Base-by-base conservation (phyloP, 1,140 invertebrate species). In the Polypedilum pembai region DNA sequence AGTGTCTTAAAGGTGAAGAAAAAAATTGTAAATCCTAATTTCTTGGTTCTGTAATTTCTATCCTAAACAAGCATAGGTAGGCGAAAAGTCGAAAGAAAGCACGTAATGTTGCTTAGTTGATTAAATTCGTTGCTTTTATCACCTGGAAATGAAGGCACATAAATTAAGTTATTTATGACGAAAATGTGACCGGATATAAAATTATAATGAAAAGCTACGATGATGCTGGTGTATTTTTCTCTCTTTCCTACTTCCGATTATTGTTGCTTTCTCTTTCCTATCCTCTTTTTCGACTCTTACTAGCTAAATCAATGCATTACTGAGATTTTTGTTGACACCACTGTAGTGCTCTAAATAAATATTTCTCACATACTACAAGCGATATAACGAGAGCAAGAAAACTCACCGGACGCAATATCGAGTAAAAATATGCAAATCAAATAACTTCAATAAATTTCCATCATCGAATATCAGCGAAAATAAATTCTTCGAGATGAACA, bases 141-240 rank as follows among this genome's bases (percentile, higher is more conserved):
- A 69, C 65, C 65, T 69, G 65, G 65, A 69, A 69, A 69, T 69
- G 20, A 69, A 69, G 17, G 17, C 65, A 69, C 65, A 69, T 21
- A 69, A 69, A 69, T 69, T 69, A 69, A 69, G 65, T 69, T 69
- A 69, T 69, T 69, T 69, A 69, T 69, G 65, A 69, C 7, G 65
- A 69, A 69, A 69, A 69, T 69, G 65, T 69, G 65, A 69, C 65
- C 65, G 20, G 17, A 69, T 69, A 69, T 69, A 69, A 69, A 69
- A 69, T 69, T 69, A 69, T 69, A 69, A 69, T 69, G 65, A 69
- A 69, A 69, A 69, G 65, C 45, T n/a, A 56, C n/a, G 45, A 56
- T 56, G 45, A 12, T n/a, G n/a, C n/a, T 56, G 45, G 45, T n/a
- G 3, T 33, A 33, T n/a, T 56, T 56, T 15, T 45, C 8, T 56